Evolutionary conservation across 2,888 invertebrate species (phyloP), one percentile per base, ranked within the genome.

Genomic region (Cancer borealis): DNA sequence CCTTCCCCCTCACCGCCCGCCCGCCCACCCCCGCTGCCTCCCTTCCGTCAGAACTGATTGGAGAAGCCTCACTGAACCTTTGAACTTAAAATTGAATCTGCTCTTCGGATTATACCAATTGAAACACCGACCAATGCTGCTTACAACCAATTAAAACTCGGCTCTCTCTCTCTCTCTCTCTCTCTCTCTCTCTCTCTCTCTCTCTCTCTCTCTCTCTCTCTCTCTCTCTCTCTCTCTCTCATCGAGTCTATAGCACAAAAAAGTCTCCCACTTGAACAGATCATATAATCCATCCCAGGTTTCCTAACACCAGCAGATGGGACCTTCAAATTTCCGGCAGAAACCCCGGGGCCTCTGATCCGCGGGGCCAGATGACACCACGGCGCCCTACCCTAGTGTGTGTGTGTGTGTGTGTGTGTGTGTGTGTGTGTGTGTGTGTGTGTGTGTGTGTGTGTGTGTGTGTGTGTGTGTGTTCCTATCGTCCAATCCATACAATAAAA

Each of bases 41-140:
- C 60, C 54, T 60, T 49, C 60, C 87, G 47, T 30, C 54, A 84
- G 84, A 39, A n/a, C 87, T 92, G 92, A 92, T 92, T 92, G 92
- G 30, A 26, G 92, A 92, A 92, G 92, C 92, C 87, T 88, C 87
- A 54, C 54, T 54, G 54, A 46, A 92, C 92, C 92, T 92, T 92
- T 92, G 92, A 92, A 88, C 87, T 87, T 87, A 92, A 92, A 92
- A 92, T 92, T 92, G 92, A 92, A 92, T 92, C 92, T 6, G 92
- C 26, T 45, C 87, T 92, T 92, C 87, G 45, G 87, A 92, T 92
- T 54, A 92, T 88, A n/a, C 54, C 92, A 87, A 54, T 49, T 46
- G 92, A 60, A 54, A 88, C 87, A 91, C 45, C 73, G 73, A 21
- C 91, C n/a, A 45, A 46, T 73, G 45, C 89, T 49, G 89, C 89